These are phyloP conservation scores for Eretmocerus hayati DNA, from an alignment of 2,888 invertebrate genomes.

Conservation along the genomic window DNA sequence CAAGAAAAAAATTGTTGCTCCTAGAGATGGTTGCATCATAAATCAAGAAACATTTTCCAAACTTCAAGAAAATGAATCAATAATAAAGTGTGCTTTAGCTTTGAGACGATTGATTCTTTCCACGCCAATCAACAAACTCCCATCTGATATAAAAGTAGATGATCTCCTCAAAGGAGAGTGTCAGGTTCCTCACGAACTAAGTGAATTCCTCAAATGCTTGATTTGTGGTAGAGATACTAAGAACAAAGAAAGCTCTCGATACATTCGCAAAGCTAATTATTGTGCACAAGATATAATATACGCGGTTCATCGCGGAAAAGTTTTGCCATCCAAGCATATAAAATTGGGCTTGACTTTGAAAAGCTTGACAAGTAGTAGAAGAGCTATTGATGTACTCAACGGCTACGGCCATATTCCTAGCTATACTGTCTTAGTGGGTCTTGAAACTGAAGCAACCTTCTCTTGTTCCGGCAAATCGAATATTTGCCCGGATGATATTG, in stretches of 20 bases:
- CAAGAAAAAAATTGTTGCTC: not conserved
- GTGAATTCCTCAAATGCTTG: not conserved
- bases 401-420: slow-evolving; percentile 8
- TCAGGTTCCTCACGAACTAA: not conserved
- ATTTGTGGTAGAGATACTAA: slow-evolving; percentile 1
- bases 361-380: slow-evolving; percentile 14
- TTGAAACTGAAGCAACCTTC: slow-evolving; percentile 25
- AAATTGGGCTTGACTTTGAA: slow-evolving; percentile 14
- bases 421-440: slow-evolving; percentile 17
- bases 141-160: not conserved
- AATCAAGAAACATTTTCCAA: not conserved
- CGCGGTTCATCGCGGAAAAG: slow-evolving; percentile 10
- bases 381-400: slow-evolving; percentile 14
- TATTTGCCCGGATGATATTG: slow-evolving; percentile 19
- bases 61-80: not conserved
- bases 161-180: not conserved
- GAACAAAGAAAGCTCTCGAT: slow-evolving; percentile 1
- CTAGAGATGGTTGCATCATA: not conserved
- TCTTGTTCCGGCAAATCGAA: not conserved
- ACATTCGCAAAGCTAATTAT: slow-evolving; percentile 7
- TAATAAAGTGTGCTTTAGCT: slow-evolving; percentile 3
- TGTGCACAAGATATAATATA: slow-evolving; percentile 14
- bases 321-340: slow-evolving; percentile 15
- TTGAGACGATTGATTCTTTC: not conserved
- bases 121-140: not conserved